Evolutionary conservation across 2,113 vertebrate species (phyloP), one percentile per base, ranked within the genome.

Genomic region (Neogobius melanostomus): DNA sequence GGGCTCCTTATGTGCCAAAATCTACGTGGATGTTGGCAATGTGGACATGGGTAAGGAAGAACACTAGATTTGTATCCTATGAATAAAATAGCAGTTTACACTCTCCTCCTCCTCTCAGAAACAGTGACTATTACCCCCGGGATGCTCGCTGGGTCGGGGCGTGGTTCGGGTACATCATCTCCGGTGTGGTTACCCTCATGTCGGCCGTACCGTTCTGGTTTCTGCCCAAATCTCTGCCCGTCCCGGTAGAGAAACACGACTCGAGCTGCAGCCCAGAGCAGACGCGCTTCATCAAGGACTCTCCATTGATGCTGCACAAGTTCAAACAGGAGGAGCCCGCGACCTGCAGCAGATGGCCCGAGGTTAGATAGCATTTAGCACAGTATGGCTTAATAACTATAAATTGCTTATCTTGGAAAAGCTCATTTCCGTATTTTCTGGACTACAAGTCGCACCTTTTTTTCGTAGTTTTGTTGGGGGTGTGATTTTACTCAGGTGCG

Each of bases 141-240:
- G 97, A 99, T 0, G 86, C 88, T 4, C 95, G 94, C 77, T 98
- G 97, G 97, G 96, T 98, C 0, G 97, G 97, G 1, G 97, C 97
- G 0, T 99, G 96, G 97, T 98, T 98, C 51, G 97, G 97, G 1
- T 98, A 97, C 85, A 86, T 99, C n/a, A 92, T 98, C 52, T 92
- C 96, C 2, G 96, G 96, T 1, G 12, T 60, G 28, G 68, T 99
- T 67, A 96, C 94, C 0, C 14, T 96, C 28, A 73, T 95, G 52
- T 94, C 95, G 0, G 88, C 95, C 4, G 81, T 95, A 56, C 97
- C 97, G 11, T 97, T 98, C 86, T 99, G 96, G 97, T 97, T 95
- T 87, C 89, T 99, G 76, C 95, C 96, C 0, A 95, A 93, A 79
- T 93, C 93, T 7, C 93, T 96, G 15, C 91, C 93, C 0, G 79